phyloP scores from a whole-genome alignment of 2,888 invertebrate genomes.

The Nymphalis urticae region DNA sequence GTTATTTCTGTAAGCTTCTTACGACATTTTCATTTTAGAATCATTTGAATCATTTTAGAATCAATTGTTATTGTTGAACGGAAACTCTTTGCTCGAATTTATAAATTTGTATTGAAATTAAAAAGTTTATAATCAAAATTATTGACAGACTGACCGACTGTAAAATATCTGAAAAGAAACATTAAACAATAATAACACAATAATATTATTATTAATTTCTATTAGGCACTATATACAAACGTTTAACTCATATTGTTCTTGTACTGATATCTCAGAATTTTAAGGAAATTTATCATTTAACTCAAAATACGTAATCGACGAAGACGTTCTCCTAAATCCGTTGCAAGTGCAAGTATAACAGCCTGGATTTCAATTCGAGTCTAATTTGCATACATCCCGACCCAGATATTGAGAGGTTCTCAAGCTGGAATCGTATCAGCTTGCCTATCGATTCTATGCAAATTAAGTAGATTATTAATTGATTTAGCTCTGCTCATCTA shows the following conservation, averaged over 20 bases:
- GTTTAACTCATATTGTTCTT: background rate
- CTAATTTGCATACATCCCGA: conserved; percentile 41
- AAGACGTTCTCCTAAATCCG: conserved; percentile 28
- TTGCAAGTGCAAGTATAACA: conserved; percentile 38
- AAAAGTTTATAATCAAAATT: no score
- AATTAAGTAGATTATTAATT: conserved; percentile 25
- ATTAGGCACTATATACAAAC: no score
- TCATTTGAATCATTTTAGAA: no score
- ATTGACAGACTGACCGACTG: no score
- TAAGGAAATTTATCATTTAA: conserved; percentile 22
- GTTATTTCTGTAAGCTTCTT: no score
- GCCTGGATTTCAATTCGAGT: conserved; percentile 35
- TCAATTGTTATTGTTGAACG: no score
- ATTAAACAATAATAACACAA: no score
- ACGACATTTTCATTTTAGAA: no score
- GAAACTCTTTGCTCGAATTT: no score
- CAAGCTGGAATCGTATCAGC: conserved; percentile 26
- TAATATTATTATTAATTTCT: no score
- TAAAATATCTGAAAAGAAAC: no score
- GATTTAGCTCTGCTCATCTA: conserved; percentile 13
- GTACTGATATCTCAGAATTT: background rate
- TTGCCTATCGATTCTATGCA: conserved; percentile 30
- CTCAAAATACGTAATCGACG: conserved; percentile 23
- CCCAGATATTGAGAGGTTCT: conserved; percentile 35
- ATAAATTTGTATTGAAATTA: no score